Conservation (phyloP, 2,888 invertebrate species). For the Sminthurinus aureus region DNA sequence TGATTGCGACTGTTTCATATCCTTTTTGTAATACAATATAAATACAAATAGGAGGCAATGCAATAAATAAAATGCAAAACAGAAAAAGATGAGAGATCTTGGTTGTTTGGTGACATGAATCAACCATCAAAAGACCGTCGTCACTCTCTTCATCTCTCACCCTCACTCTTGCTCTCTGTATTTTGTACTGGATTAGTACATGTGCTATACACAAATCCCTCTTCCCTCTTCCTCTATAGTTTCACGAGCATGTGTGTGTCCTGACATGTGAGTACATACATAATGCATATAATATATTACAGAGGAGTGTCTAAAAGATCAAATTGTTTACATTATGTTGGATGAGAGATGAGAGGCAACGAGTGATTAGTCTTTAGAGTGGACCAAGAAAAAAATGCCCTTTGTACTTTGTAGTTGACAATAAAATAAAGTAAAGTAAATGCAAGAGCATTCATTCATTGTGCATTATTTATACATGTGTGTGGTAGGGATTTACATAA, state of each 20-base stretch:
- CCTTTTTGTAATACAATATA: neutral
- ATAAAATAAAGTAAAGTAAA: neutral
- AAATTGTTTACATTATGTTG: constrained; percentile 29
- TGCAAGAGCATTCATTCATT: constrained; percentile 5
- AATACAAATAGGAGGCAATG: neutral
- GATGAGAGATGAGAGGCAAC: constrained; percentile 6
- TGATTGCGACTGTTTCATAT: neutral
- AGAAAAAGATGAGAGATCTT: constrained; percentile 27
- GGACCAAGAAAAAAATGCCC: constrained; percentile 10
- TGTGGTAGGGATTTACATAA: constrained; percentile 10
- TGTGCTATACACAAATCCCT: neutral
- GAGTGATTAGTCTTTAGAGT: constrained; percentile 23
- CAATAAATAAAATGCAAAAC: constrained; percentile 28
- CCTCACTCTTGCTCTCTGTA: neutral
- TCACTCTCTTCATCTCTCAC: neutral
- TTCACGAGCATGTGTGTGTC: neutral
- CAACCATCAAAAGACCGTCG: constrained; percentile 42
- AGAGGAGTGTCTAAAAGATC: constrained; percentile 8
- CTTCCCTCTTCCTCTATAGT: neutral
- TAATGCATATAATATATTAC: too few relatives aligned
- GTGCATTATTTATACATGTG: neutral
- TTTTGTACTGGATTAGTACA: constrained; percentile 8
- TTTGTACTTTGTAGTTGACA: neutral
- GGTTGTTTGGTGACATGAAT: constrained; percentile 39
- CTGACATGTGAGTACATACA: neutral